Evolutionary conservation across 2,797 vertebrate genomes (phyloP).

Genomic region (Chelidonichthys spinosus): DNA sequence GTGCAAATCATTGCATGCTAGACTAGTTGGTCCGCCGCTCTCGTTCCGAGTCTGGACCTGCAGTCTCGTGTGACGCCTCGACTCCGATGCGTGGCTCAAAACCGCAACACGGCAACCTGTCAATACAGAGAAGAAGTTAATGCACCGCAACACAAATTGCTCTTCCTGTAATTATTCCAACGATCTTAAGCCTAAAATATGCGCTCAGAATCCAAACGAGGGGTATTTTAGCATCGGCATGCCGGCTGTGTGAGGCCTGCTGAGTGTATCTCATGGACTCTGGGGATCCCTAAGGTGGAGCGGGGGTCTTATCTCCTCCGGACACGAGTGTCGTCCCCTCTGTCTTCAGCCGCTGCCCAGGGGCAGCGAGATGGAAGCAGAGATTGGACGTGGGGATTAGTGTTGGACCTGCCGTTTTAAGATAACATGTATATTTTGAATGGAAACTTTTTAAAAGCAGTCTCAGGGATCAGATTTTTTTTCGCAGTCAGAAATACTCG

Average conservation of each 20-base stretch:
- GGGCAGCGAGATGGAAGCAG: conserved; percentile 38
- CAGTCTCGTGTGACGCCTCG: conserved; percentile 38
- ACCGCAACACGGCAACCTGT: conserved; percentile 7
- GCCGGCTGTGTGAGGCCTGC: neutral
- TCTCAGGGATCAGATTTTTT: conserved; percentile 8
- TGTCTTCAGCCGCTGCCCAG: conserved; percentile 39
- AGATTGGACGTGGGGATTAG: conserved; percentile 53
- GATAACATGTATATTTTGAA: conserved; percentile 39
- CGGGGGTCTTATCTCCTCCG: conserved; percentile 48
- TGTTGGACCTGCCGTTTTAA: conserved; percentile 37
- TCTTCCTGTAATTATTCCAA: conserved; percentile 10
- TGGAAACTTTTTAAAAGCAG: conserved; percentile 39
- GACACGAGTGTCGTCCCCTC: conserved; percentile 51
- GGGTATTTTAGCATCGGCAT: neutral
- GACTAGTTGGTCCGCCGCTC: conserved; percentile 44
- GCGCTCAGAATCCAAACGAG: neutral
- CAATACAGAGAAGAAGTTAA: neutral
- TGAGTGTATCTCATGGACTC: conserved; percentile 21
- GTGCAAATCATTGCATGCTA: conserved; percentile 50
- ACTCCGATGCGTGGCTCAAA: conserved; percentile 10
- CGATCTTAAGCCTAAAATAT: neutral
- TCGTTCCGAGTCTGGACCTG: conserved; percentile 52
- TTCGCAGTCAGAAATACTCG: conserved; percentile 10
- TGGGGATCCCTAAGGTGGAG: conserved; percentile 41
- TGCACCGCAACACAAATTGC: neutral